These are phyloP conservation scores for Willowsia nigromaculata DNA, from an alignment of 2,888 invertebrate genomes.

Conservation along the genomic window DNA sequence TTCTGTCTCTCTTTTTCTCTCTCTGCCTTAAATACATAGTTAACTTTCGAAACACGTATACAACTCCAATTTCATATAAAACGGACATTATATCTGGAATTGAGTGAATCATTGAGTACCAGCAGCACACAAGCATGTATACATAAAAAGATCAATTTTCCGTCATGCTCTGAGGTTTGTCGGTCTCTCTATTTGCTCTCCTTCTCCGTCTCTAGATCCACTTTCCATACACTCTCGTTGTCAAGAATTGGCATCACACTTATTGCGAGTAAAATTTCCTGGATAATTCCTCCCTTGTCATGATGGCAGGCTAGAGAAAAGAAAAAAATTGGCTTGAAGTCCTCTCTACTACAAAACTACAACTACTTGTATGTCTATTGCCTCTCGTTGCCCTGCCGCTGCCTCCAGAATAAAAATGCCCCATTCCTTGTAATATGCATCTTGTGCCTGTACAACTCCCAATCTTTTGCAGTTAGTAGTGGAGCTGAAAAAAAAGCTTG, in stretches of 20 bases:
- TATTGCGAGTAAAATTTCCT: slow-evolving; percentile 5
- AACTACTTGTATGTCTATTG: not conserved
- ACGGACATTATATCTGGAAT: not conserved
- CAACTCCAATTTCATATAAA: not conserved
- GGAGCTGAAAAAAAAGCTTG: not conserved
- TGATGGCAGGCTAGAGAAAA: not conserved
- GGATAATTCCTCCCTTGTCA: slow-evolving; percentile 7
- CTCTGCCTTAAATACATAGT: not conserved
- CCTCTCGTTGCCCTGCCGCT: not conserved
- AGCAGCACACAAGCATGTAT: not conserved
- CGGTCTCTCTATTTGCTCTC: not conserved
- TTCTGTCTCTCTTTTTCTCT: too few relatives aligned
- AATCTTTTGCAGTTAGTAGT: not conserved
- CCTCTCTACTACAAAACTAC: not conserved
- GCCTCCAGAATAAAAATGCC: not conserved
- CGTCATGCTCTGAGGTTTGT: not conserved
- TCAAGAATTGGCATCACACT: not conserved
- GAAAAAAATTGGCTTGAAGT: too few relatives aligned
- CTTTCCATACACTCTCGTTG: not conserved
- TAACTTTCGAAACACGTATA: not conserved
- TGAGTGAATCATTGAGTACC: not conserved
- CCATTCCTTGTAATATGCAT: not conserved
- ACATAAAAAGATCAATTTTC: slow-evolving; percentile 6
- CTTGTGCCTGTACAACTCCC: not conserved
- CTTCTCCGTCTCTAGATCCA: not conserved